Evolutionary conservation across 2,113 vertebrate species (phyloP).

Genomic region (Herpetotheres cachinnans): DNA sequence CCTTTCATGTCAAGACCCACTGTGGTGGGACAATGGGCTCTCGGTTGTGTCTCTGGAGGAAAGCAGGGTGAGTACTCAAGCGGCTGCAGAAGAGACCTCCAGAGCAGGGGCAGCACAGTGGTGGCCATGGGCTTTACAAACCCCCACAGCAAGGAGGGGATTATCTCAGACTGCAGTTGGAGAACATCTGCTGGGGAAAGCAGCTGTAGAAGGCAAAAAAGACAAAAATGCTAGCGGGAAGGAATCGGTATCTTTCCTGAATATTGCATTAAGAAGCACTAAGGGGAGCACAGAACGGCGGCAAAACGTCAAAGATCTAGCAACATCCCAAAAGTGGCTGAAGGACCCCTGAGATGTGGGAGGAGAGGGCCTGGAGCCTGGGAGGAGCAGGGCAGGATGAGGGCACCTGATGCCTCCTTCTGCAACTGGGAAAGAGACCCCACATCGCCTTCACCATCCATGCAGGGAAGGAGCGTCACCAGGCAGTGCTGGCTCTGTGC

Average conservation of each 20-base stretch:
- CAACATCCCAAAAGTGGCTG: neutral
- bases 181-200: neutral
- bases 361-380: neutral
- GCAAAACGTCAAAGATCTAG: neutral
- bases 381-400: neutral
- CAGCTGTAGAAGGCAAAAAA: neutral
- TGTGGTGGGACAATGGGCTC: neutral
- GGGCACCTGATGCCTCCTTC: neutral
- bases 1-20: neutral
- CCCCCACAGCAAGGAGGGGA: neutral
- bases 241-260: rapidly evolving
- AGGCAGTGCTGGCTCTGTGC: neutral
- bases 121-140: neutral
- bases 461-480: neutral
- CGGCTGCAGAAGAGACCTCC: neutral
- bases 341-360: neutral
- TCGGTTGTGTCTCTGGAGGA: neutral
- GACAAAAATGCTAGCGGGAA: neutral
- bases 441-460: rapidly evolving
- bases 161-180: neutral
- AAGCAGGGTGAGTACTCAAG: neutral
- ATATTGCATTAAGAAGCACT: neutral
- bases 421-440: rapidly evolving
- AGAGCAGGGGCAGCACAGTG: neutral
- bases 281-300: neutral